Evolutionary conservation across 2,888 invertebrate genomes (phyloP), one percentile per base, ranked within the genome.

Genomic region (Podabrus alpinus): DNA sequence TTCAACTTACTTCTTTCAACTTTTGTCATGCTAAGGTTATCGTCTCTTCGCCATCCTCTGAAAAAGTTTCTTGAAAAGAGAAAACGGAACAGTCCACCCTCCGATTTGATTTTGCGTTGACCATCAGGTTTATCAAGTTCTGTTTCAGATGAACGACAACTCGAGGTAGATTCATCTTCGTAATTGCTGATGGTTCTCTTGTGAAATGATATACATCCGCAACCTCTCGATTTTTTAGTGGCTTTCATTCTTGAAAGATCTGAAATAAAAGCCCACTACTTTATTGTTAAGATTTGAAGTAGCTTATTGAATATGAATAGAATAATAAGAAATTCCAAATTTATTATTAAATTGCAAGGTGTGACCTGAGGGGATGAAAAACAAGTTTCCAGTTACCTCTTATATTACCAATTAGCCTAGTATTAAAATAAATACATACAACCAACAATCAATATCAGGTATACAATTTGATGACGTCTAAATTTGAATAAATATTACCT

Each of bases 21-120:
- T 86, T 93, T 93, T 17, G 93, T 92, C 92, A 94, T 94, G 87
- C 92, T 93, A 86, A 92, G 91, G 79, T 93, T 92, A 80, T 92
- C 91, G 79, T 88, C 87, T 80, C 92, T 90, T 76, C 92, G 90
- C 90, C 93, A 93, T 83, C 92, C 92, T 81, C 90, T 90, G 79
- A 93, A 89, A 83, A 93, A 90, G 79, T 87, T 89, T 86, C 89
- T 87, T 0, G 92, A 92, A 81, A 92, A 90, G 81, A 92, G 84
- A 45, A 90, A 88, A 77, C 89, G 89, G 82, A 91, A 88, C 15
- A 89, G 89, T n/a, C 85, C 83, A 24, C 89, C 89, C 29, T 84
- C 85, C 59, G 82, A 77, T 69, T 79, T 80, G 16, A 79, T 80
- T 78, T 82, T 84, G n/a, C 75, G 88, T 86, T 80, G 87, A 87